Conservation (phyloP, 2,888 invertebrate species). For the Eurois occulta region DNA sequence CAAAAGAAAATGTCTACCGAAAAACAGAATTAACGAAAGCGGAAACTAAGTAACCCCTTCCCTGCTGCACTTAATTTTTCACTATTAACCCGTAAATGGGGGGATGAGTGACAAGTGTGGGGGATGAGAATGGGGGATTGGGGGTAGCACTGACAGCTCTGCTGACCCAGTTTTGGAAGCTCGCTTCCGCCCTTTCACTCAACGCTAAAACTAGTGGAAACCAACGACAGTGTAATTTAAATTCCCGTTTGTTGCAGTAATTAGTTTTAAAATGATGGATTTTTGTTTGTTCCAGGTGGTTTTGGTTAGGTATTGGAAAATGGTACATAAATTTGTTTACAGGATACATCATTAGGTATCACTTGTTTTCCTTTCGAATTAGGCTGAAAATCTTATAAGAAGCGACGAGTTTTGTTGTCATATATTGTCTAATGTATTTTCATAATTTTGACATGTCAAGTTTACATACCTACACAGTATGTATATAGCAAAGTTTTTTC, state of each 20-base stretch:
- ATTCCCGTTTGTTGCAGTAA: conserved; percentile 67
- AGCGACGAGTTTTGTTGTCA: neutral
- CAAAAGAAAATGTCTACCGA: conserved; percentile 20
- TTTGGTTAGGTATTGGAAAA: neutral
- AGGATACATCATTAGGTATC: neutral
- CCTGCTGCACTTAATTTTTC: conserved; percentile 67
- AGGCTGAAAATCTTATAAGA: neutral
- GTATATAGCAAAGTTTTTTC: neutral
- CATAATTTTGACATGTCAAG: neutral
- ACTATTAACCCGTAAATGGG: conserved; percentile 69
- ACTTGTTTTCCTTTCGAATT: neutral
- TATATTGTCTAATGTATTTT: neutral
- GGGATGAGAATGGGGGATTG: conserved; percentile 40
- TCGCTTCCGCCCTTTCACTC: conserved; percentile 73
- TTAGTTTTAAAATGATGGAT: conserved; percentile 56
- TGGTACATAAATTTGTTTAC: neutral
- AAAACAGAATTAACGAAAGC: conserved; percentile 42
- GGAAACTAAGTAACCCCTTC: conserved; percentile 47
- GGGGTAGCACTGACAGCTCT: conserved; percentile 57
- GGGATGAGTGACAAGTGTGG: conserved; percentile 68
- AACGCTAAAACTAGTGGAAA: conserved; percentile 72
- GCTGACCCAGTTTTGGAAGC: conserved; percentile 74
- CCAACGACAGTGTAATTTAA: conserved; percentile 72
- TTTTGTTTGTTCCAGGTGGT: conserved; percentile 25
- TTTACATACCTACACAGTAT: neutral